Evolutionary conservation across 2,113 vertebrate genomes (phyloP), one percentile per base, ranked within the genome.

Genomic region (Barnardius zonarius): DNA sequence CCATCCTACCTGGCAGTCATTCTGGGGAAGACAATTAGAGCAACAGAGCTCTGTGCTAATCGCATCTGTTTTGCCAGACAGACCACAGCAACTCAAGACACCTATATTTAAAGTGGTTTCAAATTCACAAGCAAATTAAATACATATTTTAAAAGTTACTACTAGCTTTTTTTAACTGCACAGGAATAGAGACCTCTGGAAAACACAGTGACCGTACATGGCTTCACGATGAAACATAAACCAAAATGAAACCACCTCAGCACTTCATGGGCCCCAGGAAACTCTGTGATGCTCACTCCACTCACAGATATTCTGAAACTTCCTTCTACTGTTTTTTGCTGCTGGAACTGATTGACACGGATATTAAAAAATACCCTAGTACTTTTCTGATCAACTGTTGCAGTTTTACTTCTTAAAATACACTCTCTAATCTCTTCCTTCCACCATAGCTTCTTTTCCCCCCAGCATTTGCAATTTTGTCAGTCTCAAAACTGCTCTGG

Each of bases 101-200:
- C 16, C n/a, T 70, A 28, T 63, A 77, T 13, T 76, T 77, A 74
- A 87, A 75, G 43, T 2, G 3, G 17, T 69, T 93, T 88, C 66
- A 85, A 91, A 88, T 70, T 66, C 78, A 72, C 9, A 91, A 86
- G 46, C 37, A 94, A 86, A 94, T 82, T 1, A 84, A 96, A 82
- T 8, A 69, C 33, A 41, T 59, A 7, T 66, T 91, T 59, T 63
- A 17, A 66, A 86, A 92, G 75, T 33, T 23, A n/a, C 30, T 37
- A 69, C 63, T 67, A n/a, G 28, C 17, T 24, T 82, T 61, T 86
- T 54, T 22, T 5, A 55, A 90, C 82, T 22, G 17, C 16, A 17
- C 18, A 24, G 25, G 28, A 92, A 72, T 18, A 70, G 19, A 49
- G n/a, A 62, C 8, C 43, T 77, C 35, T 49, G 54, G 43, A 81